phyloP scores from a whole-genome alignment of 2,888 invertebrate species.

The Prosopocoilus inquinatus region DNA sequence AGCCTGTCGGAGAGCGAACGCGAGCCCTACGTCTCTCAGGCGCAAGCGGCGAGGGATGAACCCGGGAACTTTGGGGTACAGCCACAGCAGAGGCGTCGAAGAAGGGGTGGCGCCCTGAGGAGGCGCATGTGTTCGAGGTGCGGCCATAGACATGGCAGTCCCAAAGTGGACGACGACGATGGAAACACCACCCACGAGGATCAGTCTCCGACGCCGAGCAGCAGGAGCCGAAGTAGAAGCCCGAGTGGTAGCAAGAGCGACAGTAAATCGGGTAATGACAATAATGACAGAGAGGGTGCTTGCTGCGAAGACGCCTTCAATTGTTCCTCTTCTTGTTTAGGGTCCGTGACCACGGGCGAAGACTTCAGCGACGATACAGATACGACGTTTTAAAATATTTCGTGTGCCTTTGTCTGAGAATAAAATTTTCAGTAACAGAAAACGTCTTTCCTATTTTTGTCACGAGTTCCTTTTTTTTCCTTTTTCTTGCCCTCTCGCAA shows the following conservation, averaged over 20 bases:
- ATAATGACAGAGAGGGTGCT: not conserved
- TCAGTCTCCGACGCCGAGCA: too few relatives aligned
- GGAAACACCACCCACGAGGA: too few relatives aligned
- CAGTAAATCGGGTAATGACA: not conserved
- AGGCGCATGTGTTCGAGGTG: not conserved
- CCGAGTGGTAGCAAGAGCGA: not conserved
- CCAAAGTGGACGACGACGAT: not conserved
- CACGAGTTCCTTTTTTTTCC: too few relatives aligned
- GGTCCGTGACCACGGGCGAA: not conserved
- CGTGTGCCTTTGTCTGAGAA: too few relatives aligned
- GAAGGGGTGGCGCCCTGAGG: too few relatives aligned
- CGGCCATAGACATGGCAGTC: conserved; percentile 1
- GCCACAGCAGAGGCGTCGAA: too few relatives aligned
- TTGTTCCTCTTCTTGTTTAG: not conserved
- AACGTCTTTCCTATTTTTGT: too few relatives aligned
- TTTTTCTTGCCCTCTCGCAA: too few relatives aligned
- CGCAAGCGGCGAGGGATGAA: not conserved
- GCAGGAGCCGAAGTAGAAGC: too few relatives aligned
- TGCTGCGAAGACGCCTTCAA: not conserved
- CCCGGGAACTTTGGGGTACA: too few relatives aligned
- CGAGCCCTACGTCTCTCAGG: not conserved
- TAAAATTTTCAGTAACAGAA: too few relatives aligned
- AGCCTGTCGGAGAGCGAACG: not conserved
- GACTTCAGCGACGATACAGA: not conserved
- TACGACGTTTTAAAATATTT: not conserved